Base-by-base conservation (phyloP, 2,888 invertebrate genomes). In the Drosophila longiperda region DNA sequence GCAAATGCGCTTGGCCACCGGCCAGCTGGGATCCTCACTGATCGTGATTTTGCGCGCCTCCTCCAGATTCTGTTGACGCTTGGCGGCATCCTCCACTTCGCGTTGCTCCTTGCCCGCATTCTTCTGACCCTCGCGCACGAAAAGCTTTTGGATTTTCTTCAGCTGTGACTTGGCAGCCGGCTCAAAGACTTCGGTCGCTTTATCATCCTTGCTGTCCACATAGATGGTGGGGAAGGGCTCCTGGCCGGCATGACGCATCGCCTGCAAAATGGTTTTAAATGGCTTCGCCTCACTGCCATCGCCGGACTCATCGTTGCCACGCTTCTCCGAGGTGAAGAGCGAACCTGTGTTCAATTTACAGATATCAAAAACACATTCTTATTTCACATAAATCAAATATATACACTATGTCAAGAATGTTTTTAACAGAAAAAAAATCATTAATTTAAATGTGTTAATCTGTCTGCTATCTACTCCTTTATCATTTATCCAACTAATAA, bases 151-250 rank as follows among this genome's bases (percentile, higher is more conserved):
- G n/a, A n/a, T n/a, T n/a, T n/a, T n/a, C n/a, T n/a, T n/a, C n/a
- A n/a, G n/a, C n/a, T n/a, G 99, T 0, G 99, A 96, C 91, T 99
- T 99, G 0, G 99, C 96, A 9, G 96, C 97, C 2, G 94, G 95
- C 80, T 98, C 98, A 92, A 95, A 99, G 70, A 94, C 94, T 62
- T 94, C 92, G 0, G 90, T 83, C 45, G 94, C 93, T 0, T 94
- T 94, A 42, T 96, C 95, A 65, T 96, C 96, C 93, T 97, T 97
- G 0, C 96, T 94, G 92, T 98, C 98, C 33, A 97, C 97, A 90
- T 96, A 97, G 74, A 98, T 97, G 0, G 95, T 93, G 0, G 98
- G 98, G 90, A 98, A 97, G 0, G 98, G 98, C 91, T 98, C 98
- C 76, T 96, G 95, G 0, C 96, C 97, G 17, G 96, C 96, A 91